These are phyloP conservation scores for Oryzias celebensis DNA, from an alignment of 2,113 vertebrate species.

Conservation along the genomic window DNA sequence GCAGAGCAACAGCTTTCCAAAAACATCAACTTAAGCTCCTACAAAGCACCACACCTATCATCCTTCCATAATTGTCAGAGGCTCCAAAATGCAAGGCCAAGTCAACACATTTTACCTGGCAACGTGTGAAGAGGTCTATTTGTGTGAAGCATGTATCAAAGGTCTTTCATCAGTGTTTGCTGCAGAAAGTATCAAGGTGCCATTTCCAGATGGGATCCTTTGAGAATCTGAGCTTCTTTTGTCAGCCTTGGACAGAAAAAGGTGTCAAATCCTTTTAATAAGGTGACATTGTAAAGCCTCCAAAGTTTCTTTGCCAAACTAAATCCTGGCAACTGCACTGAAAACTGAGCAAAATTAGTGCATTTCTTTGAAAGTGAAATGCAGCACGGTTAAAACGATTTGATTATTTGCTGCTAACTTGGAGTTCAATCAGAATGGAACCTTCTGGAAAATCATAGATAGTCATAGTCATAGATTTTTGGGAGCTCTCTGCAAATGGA, in stretches of 20 bases:
- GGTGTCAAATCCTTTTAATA: conserved; percentile 50
- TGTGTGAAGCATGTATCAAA: conserved; percentile 58
- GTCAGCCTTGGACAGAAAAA: conserved; percentile 47
- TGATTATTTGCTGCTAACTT: neutral
- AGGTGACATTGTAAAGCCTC: conserved; percentile 42
- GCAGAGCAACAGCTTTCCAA: conserved; percentile 48
- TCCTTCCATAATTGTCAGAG: conserved; percentile 73
- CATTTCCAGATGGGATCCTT: conserved; percentile 46
- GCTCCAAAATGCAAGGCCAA: conserved; percentile 68
- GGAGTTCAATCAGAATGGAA: neutral
- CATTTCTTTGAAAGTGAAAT: conserved; percentile 24
- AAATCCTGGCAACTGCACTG: conserved; percentile 30
- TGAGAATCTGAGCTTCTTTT: conserved; percentile 61
- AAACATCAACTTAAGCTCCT: conserved; percentile 49
- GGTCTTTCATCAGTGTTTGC: conserved; percentile 57
- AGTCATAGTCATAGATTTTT: neutral
- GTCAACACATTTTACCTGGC: conserved; percentile 73
- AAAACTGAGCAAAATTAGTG: conserved; percentile 13
- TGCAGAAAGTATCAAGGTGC: conserved; percentile 53
- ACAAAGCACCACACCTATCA: conserved; percentile 53
- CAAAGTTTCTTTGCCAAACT: conserved; percentile 46
- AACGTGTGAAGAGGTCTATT: conserved; percentile 66
- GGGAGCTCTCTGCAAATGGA: neutral
- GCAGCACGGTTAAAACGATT: conserved; percentile 5
- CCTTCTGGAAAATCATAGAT: neutral